A percentile compares a stretch with the other conserved stretches of the same genome.
phyloP scores from a whole-genome alignment of 23 tunicate genomes.

The Halocynthia aurantium region DNA sequence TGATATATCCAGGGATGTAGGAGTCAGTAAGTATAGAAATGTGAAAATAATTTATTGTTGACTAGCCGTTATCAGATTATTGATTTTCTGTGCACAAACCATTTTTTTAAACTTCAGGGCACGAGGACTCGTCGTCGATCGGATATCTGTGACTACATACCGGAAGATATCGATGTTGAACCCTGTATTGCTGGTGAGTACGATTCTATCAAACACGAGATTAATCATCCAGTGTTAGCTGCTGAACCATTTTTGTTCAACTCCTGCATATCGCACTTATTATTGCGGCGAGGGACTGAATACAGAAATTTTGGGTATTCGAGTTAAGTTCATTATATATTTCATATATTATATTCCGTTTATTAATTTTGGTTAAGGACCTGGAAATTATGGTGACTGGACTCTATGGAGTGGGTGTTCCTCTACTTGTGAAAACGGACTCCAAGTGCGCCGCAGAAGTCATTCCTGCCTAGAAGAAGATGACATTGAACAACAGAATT shows the following conservation, averaged over 20 bases:
- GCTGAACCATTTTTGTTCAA: too few relatives aligned
- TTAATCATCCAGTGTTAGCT: too few relatives aligned
- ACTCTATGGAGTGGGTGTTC: slow-evolving; percentile 78
- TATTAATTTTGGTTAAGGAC: slow-evolving; percentile 22
- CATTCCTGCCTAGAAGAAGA: slow-evolving; percentile 51
- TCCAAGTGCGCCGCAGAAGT: slow-evolving; percentile 39
- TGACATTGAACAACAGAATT: slow-evolving; percentile 25
- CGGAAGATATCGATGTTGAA: slow-evolving; percentile 43
- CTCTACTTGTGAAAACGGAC: slow-evolving; percentile 76
- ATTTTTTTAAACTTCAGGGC: slow-evolving; percentile 33
- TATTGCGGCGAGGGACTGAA: too few relatives aligned
- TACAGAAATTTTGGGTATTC: too few relatives aligned
- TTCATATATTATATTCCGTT: neutral
- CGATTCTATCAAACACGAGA: too few relatives aligned
- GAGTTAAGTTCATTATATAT: too few relatives aligned
- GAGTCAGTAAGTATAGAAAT: too few relatives aligned
- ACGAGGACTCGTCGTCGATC: slow-evolving; percentile 37
- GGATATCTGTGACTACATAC: slow-evolving; percentile 50
- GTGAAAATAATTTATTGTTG: too few relatives aligned
- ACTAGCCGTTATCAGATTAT: too few relatives aligned
- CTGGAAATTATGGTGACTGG: slow-evolving; percentile 91
- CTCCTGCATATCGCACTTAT: too few relatives aligned
- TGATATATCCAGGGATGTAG: too few relatives aligned
- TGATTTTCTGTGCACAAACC: too few relatives aligned
- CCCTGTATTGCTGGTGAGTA: slow-evolving; percentile 67